Conservation (phyloP, 2,888 invertebrate species). For the Argyra leucocephala region DNA sequence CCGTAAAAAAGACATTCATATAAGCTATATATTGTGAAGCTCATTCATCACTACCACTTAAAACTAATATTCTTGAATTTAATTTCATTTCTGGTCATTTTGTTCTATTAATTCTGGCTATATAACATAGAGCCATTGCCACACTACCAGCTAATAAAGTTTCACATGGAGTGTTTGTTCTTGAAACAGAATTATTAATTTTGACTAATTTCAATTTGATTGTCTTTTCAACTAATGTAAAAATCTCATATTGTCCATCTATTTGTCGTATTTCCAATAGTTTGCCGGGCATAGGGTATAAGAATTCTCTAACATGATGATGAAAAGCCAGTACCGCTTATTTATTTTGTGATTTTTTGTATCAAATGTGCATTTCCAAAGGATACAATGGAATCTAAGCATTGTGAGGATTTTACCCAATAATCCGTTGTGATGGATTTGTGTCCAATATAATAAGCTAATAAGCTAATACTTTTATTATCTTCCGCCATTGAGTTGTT, state of each 20-base stretch:
- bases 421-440: slow-evolving; percentile 76
- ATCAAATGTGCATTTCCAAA: slow-evolving; percentile 89
- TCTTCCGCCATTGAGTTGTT: too few species aligned
- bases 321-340: slow-evolving; percentile 83
- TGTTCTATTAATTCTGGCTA: slow-evolving; percentile 58
- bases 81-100: slow-evolving; percentile 55
- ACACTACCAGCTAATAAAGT: slow-evolving; percentile 82
- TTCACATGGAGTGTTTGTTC: slow-evolving; percentile 50
- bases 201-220: slow-evolving; percentile 63
- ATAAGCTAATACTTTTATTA: slow-evolving; percentile 46
- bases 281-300: slow-evolving; percentile 65
- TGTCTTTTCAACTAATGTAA: slow-evolving; percentile 75
- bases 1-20: slow-evolving; percentile 97
- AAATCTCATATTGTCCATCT: slow-evolving; percentile 88
- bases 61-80: slow-evolving; percentile 68
- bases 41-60: slow-evolving; percentile 84
- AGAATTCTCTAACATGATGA: slow-evolving; percentile 67
- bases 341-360: slow-evolving; percentile 78
- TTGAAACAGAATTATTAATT: slow-evolving; percentile 42
- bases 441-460: slow-evolving; percentile 78
- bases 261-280: slow-evolving; percentile 64
- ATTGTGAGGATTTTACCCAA: slow-evolving; percentile 68
- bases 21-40: slow-evolving; percentile 96
- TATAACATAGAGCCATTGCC: slow-evolving; percentile 82
- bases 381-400: slow-evolving; percentile 75